These are phyloP conservation scores for Microplitis deprimator DNA, from an alignment of 2,888 invertebrate species.

Conservation along the genomic window DNA sequence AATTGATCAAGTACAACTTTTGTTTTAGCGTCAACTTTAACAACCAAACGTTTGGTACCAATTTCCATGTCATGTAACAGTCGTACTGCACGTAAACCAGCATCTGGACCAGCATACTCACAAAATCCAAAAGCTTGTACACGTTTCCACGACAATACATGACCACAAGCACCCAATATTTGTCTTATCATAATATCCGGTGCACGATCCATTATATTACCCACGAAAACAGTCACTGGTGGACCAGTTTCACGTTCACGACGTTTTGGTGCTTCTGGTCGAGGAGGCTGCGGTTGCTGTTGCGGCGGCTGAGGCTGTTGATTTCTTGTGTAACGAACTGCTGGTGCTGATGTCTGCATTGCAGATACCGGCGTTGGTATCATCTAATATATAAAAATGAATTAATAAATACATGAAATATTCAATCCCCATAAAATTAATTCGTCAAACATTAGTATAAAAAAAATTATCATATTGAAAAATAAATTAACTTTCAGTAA, in stretches of 20 bases:
- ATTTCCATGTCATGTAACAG: constrained; percentile 93
- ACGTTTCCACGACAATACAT: constrained; percentile 96
- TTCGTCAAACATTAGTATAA: too few species aligned
- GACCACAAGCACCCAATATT: constrained; percentile 93
- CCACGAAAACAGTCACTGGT: constrained; percentile 97
- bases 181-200: constrained; percentile 96
- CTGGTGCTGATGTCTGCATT: constrained; percentile 70
- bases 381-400: constrained; percentile 63
- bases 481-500: constrained; percentile 3
- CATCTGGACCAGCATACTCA: constrained; percentile 96
- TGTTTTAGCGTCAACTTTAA: constrained; percentile 97
- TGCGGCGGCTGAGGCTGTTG: constrained; percentile 45
- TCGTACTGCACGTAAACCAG: constrained; percentile 93
- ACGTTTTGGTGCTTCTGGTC: constrained; percentile 66
- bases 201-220: constrained; percentile 95
- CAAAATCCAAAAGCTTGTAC: constrained; percentile 99
- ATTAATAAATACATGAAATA: neutral
- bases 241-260: constrained; percentile 77
- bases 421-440: too few species aligned
- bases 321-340: constrained; percentile 66
- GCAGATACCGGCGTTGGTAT: constrained; percentile 71
- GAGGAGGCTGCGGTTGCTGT: constrained; percentile 45
- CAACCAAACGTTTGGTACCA: constrained; percentile 93
- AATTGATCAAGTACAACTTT: constrained; percentile 94
- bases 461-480: neutral